These are phyloP conservation scores for Stercorarius parasiticus DNA, from an alignment of 2,113 vertebrate genomes.

Conservation along the genomic window DNA sequence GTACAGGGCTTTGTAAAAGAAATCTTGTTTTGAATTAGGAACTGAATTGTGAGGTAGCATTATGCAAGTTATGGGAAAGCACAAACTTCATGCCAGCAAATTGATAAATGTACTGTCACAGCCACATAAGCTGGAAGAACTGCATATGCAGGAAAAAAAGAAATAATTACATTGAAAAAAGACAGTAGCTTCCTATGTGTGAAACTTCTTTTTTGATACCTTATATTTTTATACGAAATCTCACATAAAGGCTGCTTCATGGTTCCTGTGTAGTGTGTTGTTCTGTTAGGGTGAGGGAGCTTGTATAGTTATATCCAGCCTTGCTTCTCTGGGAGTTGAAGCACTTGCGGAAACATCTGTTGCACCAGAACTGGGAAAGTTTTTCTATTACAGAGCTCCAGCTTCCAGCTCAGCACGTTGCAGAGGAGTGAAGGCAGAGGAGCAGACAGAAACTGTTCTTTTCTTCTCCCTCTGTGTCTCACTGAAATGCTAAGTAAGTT, in stretches of 20 bases:
- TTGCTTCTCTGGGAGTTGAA: neutral
- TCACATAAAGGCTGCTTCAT: neutral
- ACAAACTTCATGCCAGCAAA: neutral
- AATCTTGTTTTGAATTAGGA: neutral
- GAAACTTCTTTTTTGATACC: neutral
- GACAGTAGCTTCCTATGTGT: neutral
- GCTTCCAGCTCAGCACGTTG: neutral
- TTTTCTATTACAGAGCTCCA: neutral
- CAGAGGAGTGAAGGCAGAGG: neutral
- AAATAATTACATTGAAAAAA: neutral
- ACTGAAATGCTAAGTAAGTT: neutral
- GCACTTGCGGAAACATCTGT: neutral
- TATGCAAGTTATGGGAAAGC: neutral
- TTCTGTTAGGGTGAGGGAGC: neutral
- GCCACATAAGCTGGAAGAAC: neutral
- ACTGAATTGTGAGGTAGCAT: neutral
- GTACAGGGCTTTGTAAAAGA: neutral
- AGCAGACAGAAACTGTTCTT: neutral
- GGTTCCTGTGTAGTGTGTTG: neutral
- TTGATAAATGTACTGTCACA: neutral
- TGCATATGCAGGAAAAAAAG: neutral
- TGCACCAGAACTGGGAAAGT: neutral
- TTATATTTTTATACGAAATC: neutral
- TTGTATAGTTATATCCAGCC: neutral
- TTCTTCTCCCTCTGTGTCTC: neutral